Evolutionary conservation across 2,113 vertebrate genomes (phyloP).

Genomic region (Leiothrix lutea): DNA sequence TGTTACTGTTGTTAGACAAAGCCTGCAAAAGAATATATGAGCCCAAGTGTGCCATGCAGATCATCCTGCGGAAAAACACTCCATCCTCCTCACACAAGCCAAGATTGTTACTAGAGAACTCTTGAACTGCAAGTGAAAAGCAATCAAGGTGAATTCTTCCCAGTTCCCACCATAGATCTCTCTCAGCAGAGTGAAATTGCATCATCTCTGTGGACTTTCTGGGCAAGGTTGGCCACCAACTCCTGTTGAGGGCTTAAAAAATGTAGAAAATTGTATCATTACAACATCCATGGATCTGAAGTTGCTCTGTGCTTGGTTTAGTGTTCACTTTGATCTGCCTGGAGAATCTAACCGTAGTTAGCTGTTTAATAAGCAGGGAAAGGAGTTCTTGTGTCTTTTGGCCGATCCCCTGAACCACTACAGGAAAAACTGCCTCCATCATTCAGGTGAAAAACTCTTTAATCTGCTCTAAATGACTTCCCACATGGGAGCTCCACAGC

Average conservation of each 20-base stretch:
- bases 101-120: neutral
- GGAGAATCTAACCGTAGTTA: neutral
- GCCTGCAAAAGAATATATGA: neutral
- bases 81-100: neutral
- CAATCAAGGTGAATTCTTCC: neutral
- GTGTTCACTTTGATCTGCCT: slow-evolving; percentile 6
- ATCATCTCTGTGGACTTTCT: neutral
- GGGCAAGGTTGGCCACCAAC: neutral
- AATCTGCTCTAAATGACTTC: neutral
- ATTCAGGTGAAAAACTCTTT: neutral
- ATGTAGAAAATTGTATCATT: neutral
- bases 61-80: neutral
- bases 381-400: neutral
- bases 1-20: neutral
- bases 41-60: neutral
- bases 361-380: neutral
- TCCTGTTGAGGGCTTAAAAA: slow-evolving; percentile 18
- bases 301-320: neutral
- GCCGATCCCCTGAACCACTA: neutral
- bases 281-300: neutral
- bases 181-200: neutral
- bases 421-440: neutral
- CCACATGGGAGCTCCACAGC: neutral
- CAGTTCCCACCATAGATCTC: neutral
- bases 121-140: neutral